Base-by-base conservation (phyloP, 2,888 invertebrate genomes). In the Acanthosepion esculentum region DNA sequence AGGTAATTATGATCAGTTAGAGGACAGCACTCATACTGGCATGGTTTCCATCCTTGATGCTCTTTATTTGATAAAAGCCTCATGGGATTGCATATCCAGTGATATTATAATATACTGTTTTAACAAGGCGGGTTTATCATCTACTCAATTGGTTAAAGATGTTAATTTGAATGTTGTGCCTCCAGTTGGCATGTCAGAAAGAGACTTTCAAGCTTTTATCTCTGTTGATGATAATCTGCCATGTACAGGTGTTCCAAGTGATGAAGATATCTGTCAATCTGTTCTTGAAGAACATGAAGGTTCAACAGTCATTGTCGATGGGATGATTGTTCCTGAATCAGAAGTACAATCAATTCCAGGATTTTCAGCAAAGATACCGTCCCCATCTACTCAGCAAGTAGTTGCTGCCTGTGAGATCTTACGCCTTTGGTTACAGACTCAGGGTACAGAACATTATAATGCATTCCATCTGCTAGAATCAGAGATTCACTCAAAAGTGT, bases 381-480 rank as follows among this genome's bases (percentile, higher is more conserved):
- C 78, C 78, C 78, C 78, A 33, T 33, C 78, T 1, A 33, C 78
- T 78, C 78, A 78, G 5, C 78, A 78, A 78, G 78, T 78, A 78
- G 78, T 78, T n/a, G 78, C 78, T n/a, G 78, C 78, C 33, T 78
- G 78, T 78, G 78, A 78, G n/a, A 78, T 78, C 33, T 33, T 78
- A n/a, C 78, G 78, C n/a, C 78, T 78, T 78, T 78, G 78, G 78
- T n/a, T 78, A 78, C 78, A 78, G 78, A 78, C 78, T 12, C n/a
- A 78, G n/a, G 78, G 78, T n/a, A 78, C 78, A 7, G n/a, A 78
- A 33, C 78, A 78, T 78, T 78, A 78, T 33, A 78, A 78, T 78
- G 78, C 78, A 78, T 78, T 78, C 33, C 78, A 78, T 33, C 10
- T 78, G 12, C n/a, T 78, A 15, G 78, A 78, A 33, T n/a, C 78